phyloP scores from a whole-genome alignment of 2,113 vertebrate genomes.

The Bubalus kerabau region DNA sequence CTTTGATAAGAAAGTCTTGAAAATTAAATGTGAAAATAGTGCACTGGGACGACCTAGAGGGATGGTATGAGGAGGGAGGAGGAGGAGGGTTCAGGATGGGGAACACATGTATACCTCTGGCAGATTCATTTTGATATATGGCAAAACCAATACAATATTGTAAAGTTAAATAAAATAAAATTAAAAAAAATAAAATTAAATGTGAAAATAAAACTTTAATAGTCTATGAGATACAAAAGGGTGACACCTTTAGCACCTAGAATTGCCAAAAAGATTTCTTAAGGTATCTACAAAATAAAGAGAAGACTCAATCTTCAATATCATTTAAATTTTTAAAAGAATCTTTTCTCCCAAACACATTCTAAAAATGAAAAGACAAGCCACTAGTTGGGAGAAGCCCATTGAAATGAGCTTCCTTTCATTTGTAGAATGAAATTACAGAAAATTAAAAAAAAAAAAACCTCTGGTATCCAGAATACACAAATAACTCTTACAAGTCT shows the following conservation, averaged over 20 bases:
- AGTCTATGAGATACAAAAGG: not conserved
- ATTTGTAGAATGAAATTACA: not conserved
- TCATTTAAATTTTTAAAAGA: not conserved
- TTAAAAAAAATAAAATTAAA: not conserved
- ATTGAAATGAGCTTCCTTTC: not conserved
- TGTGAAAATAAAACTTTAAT: not conserved
- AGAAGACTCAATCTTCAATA: not conserved
- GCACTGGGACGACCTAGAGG: too few relatives aligned
- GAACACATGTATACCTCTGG: too few relatives aligned
- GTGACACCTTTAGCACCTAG: not conserved
- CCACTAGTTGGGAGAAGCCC: not conserved
- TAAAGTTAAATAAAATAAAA: too few relatives aligned
- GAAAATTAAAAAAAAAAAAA: not conserved
- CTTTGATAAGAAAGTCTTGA: not conserved
- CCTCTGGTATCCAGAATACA: not conserved
- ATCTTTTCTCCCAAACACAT: not conserved
- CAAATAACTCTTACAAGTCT: not conserved
- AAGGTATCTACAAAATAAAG: not conserved
- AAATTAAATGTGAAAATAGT: not conserved
- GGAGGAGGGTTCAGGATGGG: too few relatives aligned
- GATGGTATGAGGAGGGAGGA: too few relatives aligned
- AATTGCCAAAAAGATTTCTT: not conserved
- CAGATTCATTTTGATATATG: too few relatives aligned
- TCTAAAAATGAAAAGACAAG: constrained; percentile 3
- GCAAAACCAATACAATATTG: too few relatives aligned